Conservation (phyloP, 2,888 invertebrate genomes). For the Stenodera caucasica region DNA sequence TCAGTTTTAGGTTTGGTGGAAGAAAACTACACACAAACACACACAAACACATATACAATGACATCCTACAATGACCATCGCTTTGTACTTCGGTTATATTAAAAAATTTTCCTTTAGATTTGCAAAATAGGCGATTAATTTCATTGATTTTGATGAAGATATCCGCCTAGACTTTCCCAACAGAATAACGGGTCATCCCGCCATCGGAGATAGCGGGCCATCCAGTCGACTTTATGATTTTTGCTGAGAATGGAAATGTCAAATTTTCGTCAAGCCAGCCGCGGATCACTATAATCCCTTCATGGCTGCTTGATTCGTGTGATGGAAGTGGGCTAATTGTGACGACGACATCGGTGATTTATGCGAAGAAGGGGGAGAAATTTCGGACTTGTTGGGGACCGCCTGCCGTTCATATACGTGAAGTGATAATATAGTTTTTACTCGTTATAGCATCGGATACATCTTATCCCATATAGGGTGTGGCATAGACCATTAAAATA, state of each 20-base stretch:
- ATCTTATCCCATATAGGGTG: slow-evolving; percentile 41
- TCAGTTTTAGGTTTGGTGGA: not conserved
- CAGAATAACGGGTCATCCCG: not conserved
- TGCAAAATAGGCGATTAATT: not conserved
- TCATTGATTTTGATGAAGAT: not conserved
- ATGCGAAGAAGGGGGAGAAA: no score
- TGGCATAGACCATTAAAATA: slow-evolving; percentile 49
- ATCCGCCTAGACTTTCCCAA: not conserved
- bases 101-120: slow-evolving; percentile 34
- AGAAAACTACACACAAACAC: not conserved
- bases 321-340: no score
- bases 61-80: slow-evolving; percentile 43
- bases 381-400: slow-evolving; percentile 30
- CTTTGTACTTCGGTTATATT: slow-evolving; percentile 43
- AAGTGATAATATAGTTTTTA: slow-evolving; percentile 55
- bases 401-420: slow-evolving; percentile 48
- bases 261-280: no score
- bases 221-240: no score
- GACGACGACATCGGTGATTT: no score
- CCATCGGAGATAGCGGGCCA: no score
- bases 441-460: slow-evolving; percentile 42
- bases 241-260: no score
- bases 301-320: no score
- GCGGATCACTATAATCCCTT: no score
- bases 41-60: no score